Base-by-base conservation (phyloP, 2,888 invertebrate genomes). In the Chironomus riparius region DNA sequence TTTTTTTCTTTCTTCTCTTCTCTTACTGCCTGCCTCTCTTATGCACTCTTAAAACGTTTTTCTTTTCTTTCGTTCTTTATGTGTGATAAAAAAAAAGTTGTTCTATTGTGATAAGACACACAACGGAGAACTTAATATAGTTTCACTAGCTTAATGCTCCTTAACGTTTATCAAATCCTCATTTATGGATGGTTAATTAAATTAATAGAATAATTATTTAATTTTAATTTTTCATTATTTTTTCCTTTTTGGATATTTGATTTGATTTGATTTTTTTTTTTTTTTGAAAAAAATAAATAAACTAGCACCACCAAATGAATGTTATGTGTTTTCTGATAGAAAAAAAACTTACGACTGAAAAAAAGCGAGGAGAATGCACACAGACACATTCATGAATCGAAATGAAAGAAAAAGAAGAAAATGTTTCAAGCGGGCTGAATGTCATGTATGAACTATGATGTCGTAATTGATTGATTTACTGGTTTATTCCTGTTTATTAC, bases 311-410 rank as follows among this genome's bases (percentile, higher is more conserved):
- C 74, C 74, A 74, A 74, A 74, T 65, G 61, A 74, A 74, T 74
- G 74, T 56, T 56, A 56, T 56, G 56, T 56, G 56, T 74, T 74
- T 74, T 74, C 74, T 68, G 74, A 74, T 74, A 74, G 74, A 68
- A 74, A 74, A 74, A 74, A 74, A 74, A 74, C 68, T 74, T 74
- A 74, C 65, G 74, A 74, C 74, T 74, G 74, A 74, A 74, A 74
- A 50, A 74, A 74, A 65, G 48, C 65, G 74, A 65, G 74, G 65
- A 62, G 68, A 74, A 65, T 74, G 74, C 74, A 74, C 74, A 74
- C 74, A 74, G 68, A 68, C 74, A 74, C 74, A 74, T 21, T 24
- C 47, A 47, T 28, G 47, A 68, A 24, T 47, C 47, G 47, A 73
- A 71, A 56, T 12, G 21, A 24, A 73, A 68, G 38, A 73, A 73